Percentiles rank a stretch among this genome's conserved stretches.
Conservation (phyloP, 2,797 vertebrate genomes). For the Gobio occitaniae region DNA sequence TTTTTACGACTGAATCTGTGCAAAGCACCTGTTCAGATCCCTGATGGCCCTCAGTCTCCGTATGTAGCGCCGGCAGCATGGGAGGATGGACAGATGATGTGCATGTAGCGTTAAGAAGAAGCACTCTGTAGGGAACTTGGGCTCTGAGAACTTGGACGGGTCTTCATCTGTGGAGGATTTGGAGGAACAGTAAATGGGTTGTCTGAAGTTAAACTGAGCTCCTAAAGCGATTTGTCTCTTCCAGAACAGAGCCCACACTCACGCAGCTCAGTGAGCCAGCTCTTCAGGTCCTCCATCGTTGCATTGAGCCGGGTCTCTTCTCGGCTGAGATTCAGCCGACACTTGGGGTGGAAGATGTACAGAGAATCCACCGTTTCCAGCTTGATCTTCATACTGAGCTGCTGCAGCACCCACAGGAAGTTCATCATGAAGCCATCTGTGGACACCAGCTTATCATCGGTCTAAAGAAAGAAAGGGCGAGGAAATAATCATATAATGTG, state of each 20-base stretch:
- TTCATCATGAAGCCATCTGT: constrained; percentile 99
- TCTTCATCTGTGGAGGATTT: constrained; percentile 81
- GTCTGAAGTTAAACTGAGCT: background rate
- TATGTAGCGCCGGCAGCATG: constrained; percentile 96
- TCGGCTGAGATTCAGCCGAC: constrained; percentile 87
- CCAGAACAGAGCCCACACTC: constrained; percentile 68
- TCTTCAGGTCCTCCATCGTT: constrained; percentile 93
- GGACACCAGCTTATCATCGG: constrained; percentile 95
- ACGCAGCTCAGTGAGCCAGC: constrained; percentile 91
- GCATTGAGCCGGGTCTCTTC: constrained; percentile 96
- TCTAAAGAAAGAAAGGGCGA: constrained; percentile 72
- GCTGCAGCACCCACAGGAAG: constrained; percentile 97
- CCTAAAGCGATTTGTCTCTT: no score
- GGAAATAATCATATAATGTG: background rate
- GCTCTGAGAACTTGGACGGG: constrained; percentile 80
- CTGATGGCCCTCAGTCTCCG: constrained; percentile 94
- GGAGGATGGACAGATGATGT: constrained; percentile 96
- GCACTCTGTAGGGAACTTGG: constrained; percentile 95
- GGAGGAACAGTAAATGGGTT: constrained; percentile 20
- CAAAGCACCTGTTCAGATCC: constrained; percentile 92
- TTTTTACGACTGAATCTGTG: constrained; percentile 5
- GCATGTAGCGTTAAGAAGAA: constrained; percentile 97
- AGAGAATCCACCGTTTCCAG: constrained; percentile 96
- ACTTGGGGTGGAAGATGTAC: constrained; percentile 95
- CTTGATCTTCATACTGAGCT: constrained; percentile 98